Conservation (phyloP, 1,140 invertebrate species). For the Drosophila micromelanica region DNA sequence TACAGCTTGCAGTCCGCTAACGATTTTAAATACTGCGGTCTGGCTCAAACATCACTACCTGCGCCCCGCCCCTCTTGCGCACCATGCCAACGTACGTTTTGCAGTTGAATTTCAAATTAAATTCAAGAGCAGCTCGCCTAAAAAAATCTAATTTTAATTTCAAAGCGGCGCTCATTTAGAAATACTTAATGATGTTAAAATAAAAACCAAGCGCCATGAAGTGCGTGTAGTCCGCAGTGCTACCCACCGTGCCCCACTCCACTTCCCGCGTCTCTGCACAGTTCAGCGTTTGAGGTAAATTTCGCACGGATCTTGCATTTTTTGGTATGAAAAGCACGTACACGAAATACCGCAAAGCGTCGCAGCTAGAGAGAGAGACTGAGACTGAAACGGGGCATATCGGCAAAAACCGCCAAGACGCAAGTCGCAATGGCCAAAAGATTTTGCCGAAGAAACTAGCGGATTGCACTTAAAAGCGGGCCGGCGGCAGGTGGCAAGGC, state of each 20-base stretch:
- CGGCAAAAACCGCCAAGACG: conserved; percentile 45
- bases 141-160: conserved; percentile 67
- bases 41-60: conserved; percentile 11
- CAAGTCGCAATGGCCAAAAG: conserved; percentile 30
- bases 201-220: conserved; percentile 66
- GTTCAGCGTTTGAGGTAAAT: conserved; percentile 40
- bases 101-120: conserved; percentile 56
- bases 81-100: background rate
- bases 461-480: conserved; percentile 22
- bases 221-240: conserved; percentile 38
- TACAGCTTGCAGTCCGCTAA: conserved; percentile 19
- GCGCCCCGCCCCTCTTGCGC: background rate
- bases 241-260: background rate
- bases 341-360: conserved; percentile 61
- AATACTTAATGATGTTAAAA: conserved; percentile 71
- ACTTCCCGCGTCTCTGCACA: background rate
- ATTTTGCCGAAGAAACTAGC: conserved; percentile 35
- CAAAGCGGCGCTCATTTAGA: conserved; percentile 68
- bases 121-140: conserved; percentile 51
- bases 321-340: conserved; percentile 66
- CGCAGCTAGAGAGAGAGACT: conserved; percentile 1
- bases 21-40: conserved; percentile 54
- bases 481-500: background rate
- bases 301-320: conserved; percentile 47
- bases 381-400: background rate